Percentiles rank a stretch among this genome's conserved stretches.
Conservation (phyloP, 2,888 invertebrate genomes). For the Adineta ricciae region DNA sequence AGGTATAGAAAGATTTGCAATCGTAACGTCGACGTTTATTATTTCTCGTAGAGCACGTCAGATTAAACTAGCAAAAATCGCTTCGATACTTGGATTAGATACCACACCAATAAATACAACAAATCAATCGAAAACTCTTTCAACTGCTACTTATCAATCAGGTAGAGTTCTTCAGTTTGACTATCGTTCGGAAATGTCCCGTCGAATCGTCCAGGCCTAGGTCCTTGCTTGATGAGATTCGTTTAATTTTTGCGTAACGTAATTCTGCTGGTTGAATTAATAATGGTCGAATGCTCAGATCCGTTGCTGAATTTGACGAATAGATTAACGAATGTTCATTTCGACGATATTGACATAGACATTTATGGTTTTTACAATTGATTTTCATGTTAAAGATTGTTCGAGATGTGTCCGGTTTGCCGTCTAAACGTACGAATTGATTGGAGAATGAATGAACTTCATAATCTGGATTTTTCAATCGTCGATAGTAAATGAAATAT, state of each 20-base stretch:
- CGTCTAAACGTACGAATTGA: not conserved
- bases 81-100: not conserved
- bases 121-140: not conserved
- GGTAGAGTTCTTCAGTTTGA: not conserved
- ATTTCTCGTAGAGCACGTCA: not conserved
- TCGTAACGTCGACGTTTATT: no score
- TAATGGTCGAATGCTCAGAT: not conserved
- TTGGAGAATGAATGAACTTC: not conserved
- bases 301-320: not conserved
- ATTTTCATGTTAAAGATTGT: not conserved
- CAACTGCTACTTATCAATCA: not conserved
- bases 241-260: not conserved
- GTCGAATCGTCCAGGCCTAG: not conserved
- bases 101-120: not conserved
- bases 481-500: not conserved
- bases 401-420: not conserved
- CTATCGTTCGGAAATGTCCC: not conserved
- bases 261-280: not conserved
- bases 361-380: slow-evolving; percentile 5
- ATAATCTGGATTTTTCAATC: not conserved
- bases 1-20: no score
- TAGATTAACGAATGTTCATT: not conserved
- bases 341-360: slow-evolving; percentile 13
- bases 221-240: not conserved
- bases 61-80: not conserved